Conservation (phyloP, 2,888 invertebrate species). For the Micropterix aruncella region DNA sequence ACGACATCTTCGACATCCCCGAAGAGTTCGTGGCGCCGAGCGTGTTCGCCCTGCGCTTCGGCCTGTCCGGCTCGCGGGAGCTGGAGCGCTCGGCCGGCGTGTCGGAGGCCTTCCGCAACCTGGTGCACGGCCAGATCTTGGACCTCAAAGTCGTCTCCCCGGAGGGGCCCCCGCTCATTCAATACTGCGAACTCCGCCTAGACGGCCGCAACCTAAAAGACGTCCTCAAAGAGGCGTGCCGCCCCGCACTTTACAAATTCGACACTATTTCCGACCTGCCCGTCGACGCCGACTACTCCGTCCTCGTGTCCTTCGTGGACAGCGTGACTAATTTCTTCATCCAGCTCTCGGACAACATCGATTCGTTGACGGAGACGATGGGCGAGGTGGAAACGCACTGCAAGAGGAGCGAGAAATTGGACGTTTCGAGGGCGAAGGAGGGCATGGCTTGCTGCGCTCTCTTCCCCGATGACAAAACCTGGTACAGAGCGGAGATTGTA, state of each 20-base stretch:
- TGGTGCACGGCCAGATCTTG: slow-evolving; percentile 48
- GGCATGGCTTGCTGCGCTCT: slow-evolving; percentile 66
- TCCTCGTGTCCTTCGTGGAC: slow-evolving; percentile 49
- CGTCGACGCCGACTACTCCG: slow-evolving; percentile 27
- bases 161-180: slow-evolving; percentile 56
- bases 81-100: slow-evolving; percentile 41
- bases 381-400: slow-evolving; percentile 47
- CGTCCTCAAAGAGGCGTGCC: slow-evolving; percentile 22
- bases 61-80: slow-evolving; percentile 55
- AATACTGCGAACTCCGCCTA: slow-evolving; percentile 58
- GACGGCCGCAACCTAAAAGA: slow-evolving; percentile 44
- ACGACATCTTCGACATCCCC: slow-evolving; percentile 62
- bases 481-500: slow-evolving; percentile 80
- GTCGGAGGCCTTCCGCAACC: slow-evolving; percentile 55
- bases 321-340: slow-evolving; percentile 62
- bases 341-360: slow-evolving; percentile 47
- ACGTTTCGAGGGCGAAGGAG: slow-evolving; percentile 30
- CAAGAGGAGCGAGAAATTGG: slow-evolving; percentile 27
- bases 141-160: slow-evolving; percentile 51
- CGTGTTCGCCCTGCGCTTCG: slow-evolving; percentile 64
- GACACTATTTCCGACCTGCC: slow-evolving; percentile 26
- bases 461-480: slow-evolving; percentile 66
- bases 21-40: slow-evolving; percentile 53
- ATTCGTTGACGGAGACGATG: slow-evolving; percentile 51
- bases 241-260: slow-evolving; percentile 21